phyloP scores from a whole-genome alignment of 2,888 invertebrate species.

The Drosophila kuntzei region DNA sequence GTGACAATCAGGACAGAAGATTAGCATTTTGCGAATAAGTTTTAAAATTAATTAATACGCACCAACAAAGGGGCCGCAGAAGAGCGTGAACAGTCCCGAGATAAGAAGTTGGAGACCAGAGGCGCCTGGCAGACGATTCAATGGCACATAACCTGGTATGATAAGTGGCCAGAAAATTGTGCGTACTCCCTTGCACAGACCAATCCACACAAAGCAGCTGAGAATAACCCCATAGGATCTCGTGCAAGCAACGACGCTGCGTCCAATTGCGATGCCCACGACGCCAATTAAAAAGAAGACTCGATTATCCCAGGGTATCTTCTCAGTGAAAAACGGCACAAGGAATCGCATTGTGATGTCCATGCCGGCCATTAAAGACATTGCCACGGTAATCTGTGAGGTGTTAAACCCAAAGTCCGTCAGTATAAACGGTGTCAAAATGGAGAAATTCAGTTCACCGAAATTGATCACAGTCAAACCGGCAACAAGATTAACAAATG shows the following conservation, averaged over 20 bases:
- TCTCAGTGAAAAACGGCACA: slow-evolving; percentile 89
- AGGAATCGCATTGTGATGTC: slow-evolving; percentile 89
- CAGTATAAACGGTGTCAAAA: slow-evolving; percentile 91
- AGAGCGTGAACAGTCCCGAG: slow-evolving; percentile 88
- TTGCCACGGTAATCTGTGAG: slow-evolving; percentile 88
- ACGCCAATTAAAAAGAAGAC: slow-evolving; percentile 90
- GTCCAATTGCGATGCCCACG: slow-evolving; percentile 88
- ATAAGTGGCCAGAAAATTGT: slow-evolving; percentile 91
- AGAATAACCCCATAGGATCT: slow-evolving; percentile 87
- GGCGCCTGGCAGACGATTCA: slow-evolving; percentile 90
- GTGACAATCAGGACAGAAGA: slow-evolving; percentile 3
- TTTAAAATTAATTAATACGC: not conserved
- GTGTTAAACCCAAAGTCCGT: slow-evolving; percentile 88
- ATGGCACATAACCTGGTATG: slow-evolving; percentile 90
- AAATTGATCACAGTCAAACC: slow-evolving; percentile 90
- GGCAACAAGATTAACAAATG: slow-evolving; percentile 90
- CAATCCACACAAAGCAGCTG: slow-evolving; percentile 88
- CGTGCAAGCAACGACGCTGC: slow-evolving; percentile 87
- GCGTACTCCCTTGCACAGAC: slow-evolving; percentile 90
- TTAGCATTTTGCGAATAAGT: not conserved
- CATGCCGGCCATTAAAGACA: slow-evolving; percentile 89
- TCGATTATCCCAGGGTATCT: slow-evolving; percentile 90
- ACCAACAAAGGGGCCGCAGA: slow-evolving; percentile 90
- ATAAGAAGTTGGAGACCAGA: slow-evolving; percentile 89
- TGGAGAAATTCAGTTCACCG: slow-evolving; percentile 90